Conservation (phyloP, 2,797 vertebrate species). For the Pelochelys cantorii region DNA sequence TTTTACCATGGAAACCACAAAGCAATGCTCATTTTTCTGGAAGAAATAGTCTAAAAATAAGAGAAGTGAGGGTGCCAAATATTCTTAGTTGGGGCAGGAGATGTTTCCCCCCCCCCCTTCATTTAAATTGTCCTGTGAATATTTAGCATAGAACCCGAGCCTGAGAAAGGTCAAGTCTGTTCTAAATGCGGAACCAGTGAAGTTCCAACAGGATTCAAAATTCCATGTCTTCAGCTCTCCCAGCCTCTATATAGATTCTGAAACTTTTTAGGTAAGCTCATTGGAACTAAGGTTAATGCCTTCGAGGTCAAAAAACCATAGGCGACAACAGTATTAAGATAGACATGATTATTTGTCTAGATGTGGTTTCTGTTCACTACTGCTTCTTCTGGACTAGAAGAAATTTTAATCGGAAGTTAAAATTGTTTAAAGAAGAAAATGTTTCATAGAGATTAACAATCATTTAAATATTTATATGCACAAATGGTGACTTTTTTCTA, state of each 20-base stretch:
- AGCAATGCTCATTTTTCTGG: background rate
- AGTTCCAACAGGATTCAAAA: constrained; percentile 49
- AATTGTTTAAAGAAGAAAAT: background rate
- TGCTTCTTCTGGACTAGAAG: background rate
- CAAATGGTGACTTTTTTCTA: background rate
- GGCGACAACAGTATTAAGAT: constrained; percentile 17
- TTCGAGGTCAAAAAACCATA: background rate
- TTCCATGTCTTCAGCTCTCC: constrained; percentile 47
- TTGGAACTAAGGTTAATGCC: constrained; percentile 63
- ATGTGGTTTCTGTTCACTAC: background rate
- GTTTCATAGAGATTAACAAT: background rate
- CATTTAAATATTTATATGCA: background rate
- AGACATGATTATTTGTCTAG: constrained; percentile 11
- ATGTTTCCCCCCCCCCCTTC: background rate
- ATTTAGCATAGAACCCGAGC: constrained; percentile 58
- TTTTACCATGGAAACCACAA: background rate
- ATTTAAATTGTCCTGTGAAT: constrained; percentile 71
- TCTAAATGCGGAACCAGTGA: constrained; percentile 76
- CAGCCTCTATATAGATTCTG: constrained; percentile 46
- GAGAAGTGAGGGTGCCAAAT: background rate
- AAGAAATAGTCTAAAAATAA: background rate
- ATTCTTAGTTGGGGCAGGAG: background rate
- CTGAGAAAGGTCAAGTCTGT: constrained; percentile 80
- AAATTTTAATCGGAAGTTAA: background rate
- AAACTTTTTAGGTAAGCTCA: constrained; percentile 66